Evolutionary conservation across 2,797 vertebrate genomes (phyloP), one percentile per base, ranked within the genome.

Genomic region (Megalops cyprinoides): DNA sequence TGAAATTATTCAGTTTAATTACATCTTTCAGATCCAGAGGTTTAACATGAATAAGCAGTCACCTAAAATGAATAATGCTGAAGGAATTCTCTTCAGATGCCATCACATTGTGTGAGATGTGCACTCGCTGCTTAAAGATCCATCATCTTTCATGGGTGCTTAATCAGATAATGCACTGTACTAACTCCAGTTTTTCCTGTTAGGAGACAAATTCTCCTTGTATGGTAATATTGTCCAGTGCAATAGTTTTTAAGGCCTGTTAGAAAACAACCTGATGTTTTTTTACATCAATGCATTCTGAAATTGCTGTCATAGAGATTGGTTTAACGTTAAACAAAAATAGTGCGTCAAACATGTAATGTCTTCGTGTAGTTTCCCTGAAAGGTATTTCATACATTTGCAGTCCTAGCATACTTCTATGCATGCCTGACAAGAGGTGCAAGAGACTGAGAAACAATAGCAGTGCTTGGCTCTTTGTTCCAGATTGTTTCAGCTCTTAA

Each of bases 1-100:
- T 48, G 42, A 78, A 78, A 65, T 56, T 42, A 78, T 62, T 44
- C 76, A 65, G 55, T 62, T 78, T 65, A 65, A 62, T 65, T 78
- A 78, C 77, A 62, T 60, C 56, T 78, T 62, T 62, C 60, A 48
- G 37, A 62, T 34, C 18, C n/a, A 48, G 67, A 48, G 77, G 39
- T 78, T 37, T 62, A 58, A 78, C 58, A 42, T 62, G 51, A 78
- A 78, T 78, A 60, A 48, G 76, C 76, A 78, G 25, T 78, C 60
- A 62, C 31, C 37, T 58, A 20, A 77, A 78, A 78, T 65, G 25
- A 42, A 58, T 39, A 12, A 46, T 34, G 5, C 34, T 58, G 28
- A 28, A 53, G 12, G 23, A 78, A 42, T 25, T 7, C 51, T 37
- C 42, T 78, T 62, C 77, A 62, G 44, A 48, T 78, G 31, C 1